These are phyloP conservation scores for Bombyx mori DNA, from an alignment of 1,140 invertebrate genomes.

Conservation along the genomic window ASM3026992v2 NC_085129.1:9542001-9542500, in stretches of 20 bases:
- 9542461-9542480: too few species aligned
- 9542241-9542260: constrained; percentile 43
- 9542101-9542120: too few species aligned
- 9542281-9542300: constrained; percentile 42
- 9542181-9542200: constrained; percentile 24
- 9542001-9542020: too few species aligned
- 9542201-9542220: constrained; percentile 53
- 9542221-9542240: constrained; percentile 53
- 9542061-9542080: too few species aligned
- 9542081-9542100: too few species aligned
- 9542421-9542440: too few species aligned
- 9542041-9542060: too few species aligned
- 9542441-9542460: too few species aligned
- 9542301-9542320: constrained; percentile 61
- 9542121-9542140: too few species aligned
- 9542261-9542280: constrained; percentile 36
- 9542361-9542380: constrained; percentile 43
- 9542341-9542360: constrained; percentile 45
- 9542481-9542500: too few species aligned
- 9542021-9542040: too few species aligned
- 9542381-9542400: constrained; percentile 44
- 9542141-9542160: too few species aligned
- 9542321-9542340: constrained; percentile 50
- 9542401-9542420: constrained; percentile 28
- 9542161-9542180: constrained; percentile 9